Evolutionary conservation across 2,888 invertebrate genomes (phyloP).

Genomic region (Bugulina stolonifera): DNA sequence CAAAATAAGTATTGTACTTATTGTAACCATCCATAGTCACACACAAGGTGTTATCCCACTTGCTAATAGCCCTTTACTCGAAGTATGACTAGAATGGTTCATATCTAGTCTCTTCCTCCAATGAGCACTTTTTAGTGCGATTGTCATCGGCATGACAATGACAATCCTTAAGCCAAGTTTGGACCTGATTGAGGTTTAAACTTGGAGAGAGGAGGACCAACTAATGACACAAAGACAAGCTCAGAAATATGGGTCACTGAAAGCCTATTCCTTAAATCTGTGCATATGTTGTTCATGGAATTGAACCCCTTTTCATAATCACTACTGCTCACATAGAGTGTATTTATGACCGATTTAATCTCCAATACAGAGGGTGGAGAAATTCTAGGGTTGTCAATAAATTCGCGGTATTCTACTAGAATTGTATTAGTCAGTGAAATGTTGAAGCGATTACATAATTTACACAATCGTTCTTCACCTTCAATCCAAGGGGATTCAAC

Average conservation of each 20-base stretch:
- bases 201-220: background rate
- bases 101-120: no score
- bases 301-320: background rate
- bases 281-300: background rate
- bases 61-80: no score
- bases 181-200: background rate
- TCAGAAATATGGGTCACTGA: background rate
- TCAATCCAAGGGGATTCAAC: background rate
- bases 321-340: background rate
- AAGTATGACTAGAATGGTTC: no score
- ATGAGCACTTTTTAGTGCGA: background rate
- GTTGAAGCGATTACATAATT: background rate
- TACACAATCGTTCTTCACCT: background rate
- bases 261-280: background rate
- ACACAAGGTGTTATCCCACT: no score
- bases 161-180: background rate
- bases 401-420: background rate
- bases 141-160: constrained; percentile 2
- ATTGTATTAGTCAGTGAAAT: background rate
- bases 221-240: background rate
- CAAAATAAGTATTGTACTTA: no score
- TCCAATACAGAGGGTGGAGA: background rate
- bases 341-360: background rate
- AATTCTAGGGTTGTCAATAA: background rate
- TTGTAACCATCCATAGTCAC: no score